phyloP scores from a whole-genome alignment of 2,888 invertebrate species.

The Diadromus collaris region DNA sequence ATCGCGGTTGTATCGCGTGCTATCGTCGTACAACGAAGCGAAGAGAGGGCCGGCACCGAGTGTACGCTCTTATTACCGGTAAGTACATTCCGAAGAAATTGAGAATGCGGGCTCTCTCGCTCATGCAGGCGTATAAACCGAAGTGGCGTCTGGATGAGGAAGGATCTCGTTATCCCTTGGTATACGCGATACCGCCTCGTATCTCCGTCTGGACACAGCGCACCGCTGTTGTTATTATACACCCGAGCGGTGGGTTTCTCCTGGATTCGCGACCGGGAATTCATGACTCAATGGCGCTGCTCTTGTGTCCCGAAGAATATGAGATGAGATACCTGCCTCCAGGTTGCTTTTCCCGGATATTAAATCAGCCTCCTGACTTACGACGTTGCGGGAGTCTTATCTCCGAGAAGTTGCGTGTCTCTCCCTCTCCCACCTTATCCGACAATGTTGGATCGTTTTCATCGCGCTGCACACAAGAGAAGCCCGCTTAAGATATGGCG shows the following conservation, averaged over 20 bases:
- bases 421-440: not conserved
- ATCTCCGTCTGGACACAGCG: conserved; percentile 22
- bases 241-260: conserved; percentile 37
- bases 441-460: conserved; percentile 18
- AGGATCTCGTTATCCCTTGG: conserved; percentile 56
- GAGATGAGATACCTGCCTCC: conserved; percentile 38
- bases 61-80: conserved; percentile 52
- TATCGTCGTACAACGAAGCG: conserved; percentile 52
- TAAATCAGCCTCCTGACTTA: conserved; percentile 60
- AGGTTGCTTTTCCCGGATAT: conserved; percentile 54
- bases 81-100: conserved; percentile 37
- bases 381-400: conserved; percentile 57
- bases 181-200: conserved; percentile 30
- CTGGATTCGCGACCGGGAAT: conserved; percentile 32
- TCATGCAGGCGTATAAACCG: conserved; percentile 45
- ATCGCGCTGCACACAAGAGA: conserved; percentile 12
- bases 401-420: conserved; percentile 32
- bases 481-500: conserved; percentile 48
- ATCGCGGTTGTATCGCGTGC: conserved; percentile 45
- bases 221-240: conserved; percentile 53
- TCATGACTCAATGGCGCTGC: conserved; percentile 46
- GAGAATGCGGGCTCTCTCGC: conserved; percentile 35
- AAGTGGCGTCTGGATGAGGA: conserved; percentile 50
- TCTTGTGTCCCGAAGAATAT: conserved; percentile 41
- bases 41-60: conserved; percentile 20